Percentiles rank a stretch among this genome's conserved stretches.
Conservation (phyloP, 1,140 invertebrate genomes). For the Bombus turneri region DNA sequence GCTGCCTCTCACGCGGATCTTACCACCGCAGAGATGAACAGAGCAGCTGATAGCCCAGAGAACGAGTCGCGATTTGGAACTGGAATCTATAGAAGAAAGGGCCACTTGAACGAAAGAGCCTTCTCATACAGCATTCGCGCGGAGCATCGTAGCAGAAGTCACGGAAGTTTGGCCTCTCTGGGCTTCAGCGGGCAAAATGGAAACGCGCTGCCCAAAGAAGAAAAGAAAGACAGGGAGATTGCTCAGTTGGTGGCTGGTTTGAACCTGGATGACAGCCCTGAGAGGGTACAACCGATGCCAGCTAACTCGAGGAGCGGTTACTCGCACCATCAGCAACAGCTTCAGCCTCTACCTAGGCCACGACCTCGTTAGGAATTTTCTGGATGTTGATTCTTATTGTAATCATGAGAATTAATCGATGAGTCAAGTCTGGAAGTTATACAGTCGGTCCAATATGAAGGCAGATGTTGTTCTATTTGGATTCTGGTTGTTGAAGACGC, state of each 20-base stretch:
- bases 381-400: background rate
- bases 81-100: constrained; percentile 94
- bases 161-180: constrained; percentile 93
- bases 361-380: constrained; percentile 73
- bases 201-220: constrained; percentile 83
- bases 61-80: constrained; percentile 92
- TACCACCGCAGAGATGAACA: constrained; percentile 77
- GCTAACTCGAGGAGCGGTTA: constrained; percentile 82
- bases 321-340: constrained; percentile 72
- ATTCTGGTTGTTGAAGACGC: background rate
- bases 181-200: constrained; percentile 80
- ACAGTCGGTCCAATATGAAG: too few species aligned
- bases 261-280: constrained; percentile 90
- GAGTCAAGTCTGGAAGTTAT: background rate
- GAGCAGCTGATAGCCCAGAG: constrained; percentile 85
- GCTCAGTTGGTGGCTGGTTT: constrained; percentile 95
- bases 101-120: constrained; percentile 95
- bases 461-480: background rate
- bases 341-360: constrained; percentile 79
- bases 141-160: constrained; percentile 94
- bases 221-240: constrained; percentile 95
- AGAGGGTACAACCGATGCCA: constrained; percentile 85
- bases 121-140: constrained; percentile 97
- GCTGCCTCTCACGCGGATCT: constrained; percentile 78
- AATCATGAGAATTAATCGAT: background rate